Evolutionary conservation across 1,140 invertebrate species (phyloP).

Genomic region (Bombus haemorrhoidalis): DNA sequence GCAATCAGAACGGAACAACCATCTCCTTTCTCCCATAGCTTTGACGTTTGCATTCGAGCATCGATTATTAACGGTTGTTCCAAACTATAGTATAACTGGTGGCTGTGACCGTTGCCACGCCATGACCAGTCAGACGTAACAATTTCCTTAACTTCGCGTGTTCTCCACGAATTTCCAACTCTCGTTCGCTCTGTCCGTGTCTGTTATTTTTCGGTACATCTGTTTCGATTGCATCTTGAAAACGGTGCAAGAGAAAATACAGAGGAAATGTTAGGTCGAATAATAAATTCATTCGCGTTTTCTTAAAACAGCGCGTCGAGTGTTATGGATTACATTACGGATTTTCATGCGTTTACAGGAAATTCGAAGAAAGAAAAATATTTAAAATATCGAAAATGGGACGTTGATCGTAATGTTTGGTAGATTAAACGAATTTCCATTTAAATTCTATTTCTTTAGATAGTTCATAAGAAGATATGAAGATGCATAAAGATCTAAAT

Average conservation of each 20-base stretch:
- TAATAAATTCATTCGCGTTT: too few relatives aligned
- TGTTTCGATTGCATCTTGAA: background rate
- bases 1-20: constrained; percentile 4
- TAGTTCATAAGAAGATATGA: too few relatives aligned
- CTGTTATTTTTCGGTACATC: background rate
- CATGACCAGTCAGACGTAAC: background rate
- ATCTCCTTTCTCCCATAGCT: background rate
- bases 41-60: constrained; percentile 11
- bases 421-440: too few relatives aligned
- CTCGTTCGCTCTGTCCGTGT: background rate
- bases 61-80: constrained; percentile 18
- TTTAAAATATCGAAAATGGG: too few relatives aligned
- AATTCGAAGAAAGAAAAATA: too few relatives aligned
- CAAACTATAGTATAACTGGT: background rate
- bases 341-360: too few relatives aligned
- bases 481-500: too few relatives aligned
- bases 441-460: too few relatives aligned
- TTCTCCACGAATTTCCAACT: background rate
- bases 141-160: background rate
- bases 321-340: too few relatives aligned
- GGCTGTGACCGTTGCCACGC: background rate
- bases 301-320: too few relatives aligned
- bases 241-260: background rate
- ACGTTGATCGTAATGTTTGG: too few relatives aligned
- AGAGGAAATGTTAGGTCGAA: background rate